A percentile compares a stretch with the other conserved stretches of the same genome.
Evolutionary conservation across 2,888 invertebrate species (phyloP).

Genomic region (Unio delphinus): DNA sequence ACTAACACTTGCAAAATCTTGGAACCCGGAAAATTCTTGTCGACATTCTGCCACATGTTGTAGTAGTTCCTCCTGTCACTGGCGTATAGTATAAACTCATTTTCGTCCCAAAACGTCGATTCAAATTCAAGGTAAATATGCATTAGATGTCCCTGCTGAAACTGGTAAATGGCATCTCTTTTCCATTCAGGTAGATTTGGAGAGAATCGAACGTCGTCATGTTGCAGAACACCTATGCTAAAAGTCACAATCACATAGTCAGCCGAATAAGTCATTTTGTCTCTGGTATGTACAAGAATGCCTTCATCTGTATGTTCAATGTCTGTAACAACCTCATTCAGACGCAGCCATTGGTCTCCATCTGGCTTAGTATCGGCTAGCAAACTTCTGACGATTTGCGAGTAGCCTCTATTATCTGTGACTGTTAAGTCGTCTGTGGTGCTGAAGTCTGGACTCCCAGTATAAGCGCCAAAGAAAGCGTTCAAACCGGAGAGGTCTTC

Average conservation of each 20-base stretch:
- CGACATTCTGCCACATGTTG: neutral
- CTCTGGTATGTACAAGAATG: neutral
- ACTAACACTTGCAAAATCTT: neutral
- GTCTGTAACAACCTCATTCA: neutral
- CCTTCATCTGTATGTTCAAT: neutral
- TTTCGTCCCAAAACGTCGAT: neutral
- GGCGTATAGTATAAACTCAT: slow-evolving; percentile 4
- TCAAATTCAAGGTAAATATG: slow-evolving; percentile 1
- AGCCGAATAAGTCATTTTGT: neutral
- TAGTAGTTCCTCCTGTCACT: neutral
- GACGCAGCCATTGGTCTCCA: neutral
- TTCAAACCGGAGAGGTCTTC: neutral
- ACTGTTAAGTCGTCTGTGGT: neutral
- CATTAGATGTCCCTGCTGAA: slow-evolving; percentile 1
- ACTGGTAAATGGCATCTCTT: slow-evolving; percentile 4
- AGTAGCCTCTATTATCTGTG: neutral
- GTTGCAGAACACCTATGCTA: slow-evolving; percentile 3
- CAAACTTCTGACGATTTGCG: neutral
- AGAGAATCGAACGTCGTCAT: neutral
- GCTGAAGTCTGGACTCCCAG: too few relatives aligned
- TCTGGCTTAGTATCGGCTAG: neutral
- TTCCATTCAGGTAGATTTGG: slow-evolving; percentile 2
- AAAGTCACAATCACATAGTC: slow-evolving; percentile 3
- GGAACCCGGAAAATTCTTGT: slow-evolving; percentile 1
- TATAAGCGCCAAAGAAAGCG: neutral